Conservation (phyloP, 2,797 vertebrate genomes). For the Anolis apletophallus region DNA sequence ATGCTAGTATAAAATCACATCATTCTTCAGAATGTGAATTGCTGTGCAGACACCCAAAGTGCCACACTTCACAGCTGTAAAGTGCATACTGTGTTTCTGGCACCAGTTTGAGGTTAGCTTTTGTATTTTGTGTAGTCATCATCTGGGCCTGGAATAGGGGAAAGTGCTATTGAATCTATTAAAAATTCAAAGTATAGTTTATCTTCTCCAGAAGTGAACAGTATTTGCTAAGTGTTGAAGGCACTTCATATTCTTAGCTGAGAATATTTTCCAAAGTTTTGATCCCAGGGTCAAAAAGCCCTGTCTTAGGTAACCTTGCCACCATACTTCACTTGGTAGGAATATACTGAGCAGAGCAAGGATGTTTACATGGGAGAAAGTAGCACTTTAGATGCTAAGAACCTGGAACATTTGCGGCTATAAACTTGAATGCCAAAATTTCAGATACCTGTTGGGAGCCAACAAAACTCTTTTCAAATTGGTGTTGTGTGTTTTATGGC, state of each 20-base stretch:
- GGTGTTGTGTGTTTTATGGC: neutral
- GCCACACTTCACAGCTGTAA: no score
- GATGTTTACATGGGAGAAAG: neutral
- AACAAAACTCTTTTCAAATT: neutral
- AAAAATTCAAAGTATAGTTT: neutral
- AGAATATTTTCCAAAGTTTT: neutral
- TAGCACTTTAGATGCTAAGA: neutral
- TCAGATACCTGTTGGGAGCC: neutral
- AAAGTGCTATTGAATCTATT: neutral
- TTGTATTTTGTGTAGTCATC: no score
- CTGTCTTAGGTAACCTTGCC: neutral
- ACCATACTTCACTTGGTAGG: neutral
- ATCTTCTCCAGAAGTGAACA: neutral
- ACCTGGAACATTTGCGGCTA: neutral
- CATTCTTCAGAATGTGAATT: no score
- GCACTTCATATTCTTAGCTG: neutral
- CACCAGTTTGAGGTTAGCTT: no score
- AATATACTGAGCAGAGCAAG: neutral
- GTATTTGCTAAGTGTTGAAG: neutral
- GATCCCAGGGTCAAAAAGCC: neutral
- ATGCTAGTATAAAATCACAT: no score
- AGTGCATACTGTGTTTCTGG: no score
- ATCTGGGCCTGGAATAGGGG: no score
- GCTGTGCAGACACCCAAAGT: no score
- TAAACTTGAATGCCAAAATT: neutral